Percentiles rank a stretch among this genome's conserved stretches.
Evolutionary conservation across 2,113 vertebrate genomes (phyloP).

Genomic region (Cyrtonyx montezumae): DNA sequence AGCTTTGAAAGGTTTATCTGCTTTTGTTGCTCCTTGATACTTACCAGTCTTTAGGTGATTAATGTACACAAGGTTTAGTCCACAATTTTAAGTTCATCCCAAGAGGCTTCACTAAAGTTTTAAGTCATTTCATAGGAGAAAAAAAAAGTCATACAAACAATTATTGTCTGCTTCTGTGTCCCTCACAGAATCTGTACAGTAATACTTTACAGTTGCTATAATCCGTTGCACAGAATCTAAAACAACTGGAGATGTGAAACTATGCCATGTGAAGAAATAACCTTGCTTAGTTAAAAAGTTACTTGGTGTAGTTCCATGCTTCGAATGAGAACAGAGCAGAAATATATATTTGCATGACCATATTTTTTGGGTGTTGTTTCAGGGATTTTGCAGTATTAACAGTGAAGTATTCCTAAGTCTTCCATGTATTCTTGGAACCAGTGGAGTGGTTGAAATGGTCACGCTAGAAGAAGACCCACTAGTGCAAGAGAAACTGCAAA

Average conservation of each 20-base stretch:
- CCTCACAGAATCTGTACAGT: neutral
- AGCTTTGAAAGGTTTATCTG: neutral
- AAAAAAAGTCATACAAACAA: neutral
- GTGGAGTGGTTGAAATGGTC: slow-evolving; percentile 83
- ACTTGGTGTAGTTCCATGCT: neutral
- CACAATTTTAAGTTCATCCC: too few species aligned
- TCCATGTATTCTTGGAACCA: slow-evolving; percentile 86
- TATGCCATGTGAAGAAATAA: neutral
- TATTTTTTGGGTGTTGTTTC: neutral
- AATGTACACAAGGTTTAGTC: neutral
- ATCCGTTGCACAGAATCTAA: neutral
- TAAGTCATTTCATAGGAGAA: neutral
- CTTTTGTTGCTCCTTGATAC: neutral
- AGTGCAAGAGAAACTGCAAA: slow-evolving; percentile 80
- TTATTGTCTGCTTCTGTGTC: neutral
- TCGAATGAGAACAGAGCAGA: neutral
- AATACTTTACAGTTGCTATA: neutral
- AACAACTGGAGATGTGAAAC: neutral
- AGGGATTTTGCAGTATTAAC: slow-evolving; percentile 87
- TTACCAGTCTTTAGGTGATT: neutral
- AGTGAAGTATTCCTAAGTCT: slow-evolving; percentile 93
- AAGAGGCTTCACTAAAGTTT: neutral
- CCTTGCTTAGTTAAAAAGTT: neutral
- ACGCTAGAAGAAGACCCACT: slow-evolving; percentile 78
- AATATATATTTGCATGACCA: neutral